Evolutionary conservation across 1,140 invertebrate genomes (phyloP), one percentile per base, ranked within the genome.

Genomic region (Bombus waltoni): DNA sequence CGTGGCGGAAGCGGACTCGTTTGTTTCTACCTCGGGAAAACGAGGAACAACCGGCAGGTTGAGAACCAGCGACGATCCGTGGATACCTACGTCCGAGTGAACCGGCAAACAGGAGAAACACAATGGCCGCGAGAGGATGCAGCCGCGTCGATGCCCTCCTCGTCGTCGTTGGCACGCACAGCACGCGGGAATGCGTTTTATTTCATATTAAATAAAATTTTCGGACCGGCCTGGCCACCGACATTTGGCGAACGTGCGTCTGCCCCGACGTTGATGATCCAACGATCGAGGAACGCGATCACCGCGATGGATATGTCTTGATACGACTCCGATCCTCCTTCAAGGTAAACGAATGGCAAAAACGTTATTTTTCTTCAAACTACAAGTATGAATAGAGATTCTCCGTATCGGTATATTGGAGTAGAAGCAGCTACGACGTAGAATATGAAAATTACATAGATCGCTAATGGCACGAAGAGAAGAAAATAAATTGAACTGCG

Each of bases 161-260:
- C 76, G 78, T 86, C 86, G 85, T 91, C 88, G 80, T 92, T 92
- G 93, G 94, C 92, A 94, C 91, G 93, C 88, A 94, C 91, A 92
- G 92, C 92, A 94, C 93, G 92, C 93, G 74, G 62, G 88, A 93
- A 93, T 92, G 92, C 91, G 90, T 94, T 93, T 92, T 91, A 79
- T 94, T 94, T 94, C 89, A 94, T 94, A 95, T 95, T 94, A 95
- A 95, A 94, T 94, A 92, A 95, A 94, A 94, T 94, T 95, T 94
- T 94, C 92, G 91, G 70, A 9, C 59, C 59, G n/a, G n/a, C 84
- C 83, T 72, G 83, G 85, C 74, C 77, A 86, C 75, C 75, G 92
- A 94, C 73, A 89, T 92, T 92, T 70, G 84, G 83, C 89, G 89
- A 91, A 81, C 91, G 84, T 85, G 82, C 62, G 40, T 47, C 38